phyloP scores from a whole-genome alignment of 2,113 vertebrate species.

The Thermophis baileyi region DNA sequence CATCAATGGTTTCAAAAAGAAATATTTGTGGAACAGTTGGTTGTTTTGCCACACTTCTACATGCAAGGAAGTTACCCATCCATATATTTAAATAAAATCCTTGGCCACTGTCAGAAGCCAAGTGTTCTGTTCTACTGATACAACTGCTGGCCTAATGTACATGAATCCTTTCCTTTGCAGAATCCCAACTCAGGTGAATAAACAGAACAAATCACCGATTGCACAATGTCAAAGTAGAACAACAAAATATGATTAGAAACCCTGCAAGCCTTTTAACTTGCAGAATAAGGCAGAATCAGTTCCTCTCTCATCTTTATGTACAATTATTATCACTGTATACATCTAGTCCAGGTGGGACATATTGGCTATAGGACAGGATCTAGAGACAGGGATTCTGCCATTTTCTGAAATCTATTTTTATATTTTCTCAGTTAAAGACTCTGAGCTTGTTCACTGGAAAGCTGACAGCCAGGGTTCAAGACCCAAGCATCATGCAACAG shows the following conservation, averaged over 20 bases:
- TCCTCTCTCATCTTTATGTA: background rate
- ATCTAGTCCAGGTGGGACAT: background rate
- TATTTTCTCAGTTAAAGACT: background rate
- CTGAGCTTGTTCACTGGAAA: background rate
- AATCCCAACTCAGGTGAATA: background rate
- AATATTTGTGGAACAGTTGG: background rate
- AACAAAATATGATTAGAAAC: background rate
- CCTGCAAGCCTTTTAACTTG: background rate
- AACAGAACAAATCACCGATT: background rate
- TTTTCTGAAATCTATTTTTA: background rate
- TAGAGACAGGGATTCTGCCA: background rate
- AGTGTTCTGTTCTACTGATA: background rate
- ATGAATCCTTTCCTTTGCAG: background rate
- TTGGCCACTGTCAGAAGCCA: background rate
- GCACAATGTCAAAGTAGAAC: background rate
- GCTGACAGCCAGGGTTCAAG: background rate
- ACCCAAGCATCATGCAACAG: background rate
- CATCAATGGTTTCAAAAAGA: background rate
- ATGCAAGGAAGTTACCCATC: background rate
- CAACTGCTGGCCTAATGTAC: background rate
- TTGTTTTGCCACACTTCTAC: background rate
- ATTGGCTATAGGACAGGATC: background rate
- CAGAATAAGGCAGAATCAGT: background rate
- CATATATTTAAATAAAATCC: background rate
- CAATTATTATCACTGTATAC: background rate